These are phyloP conservation scores for Spheniscus mendiculus DNA, from an alignment of 2,113 vertebrate species.

Conservation along the genomic window DNA sequence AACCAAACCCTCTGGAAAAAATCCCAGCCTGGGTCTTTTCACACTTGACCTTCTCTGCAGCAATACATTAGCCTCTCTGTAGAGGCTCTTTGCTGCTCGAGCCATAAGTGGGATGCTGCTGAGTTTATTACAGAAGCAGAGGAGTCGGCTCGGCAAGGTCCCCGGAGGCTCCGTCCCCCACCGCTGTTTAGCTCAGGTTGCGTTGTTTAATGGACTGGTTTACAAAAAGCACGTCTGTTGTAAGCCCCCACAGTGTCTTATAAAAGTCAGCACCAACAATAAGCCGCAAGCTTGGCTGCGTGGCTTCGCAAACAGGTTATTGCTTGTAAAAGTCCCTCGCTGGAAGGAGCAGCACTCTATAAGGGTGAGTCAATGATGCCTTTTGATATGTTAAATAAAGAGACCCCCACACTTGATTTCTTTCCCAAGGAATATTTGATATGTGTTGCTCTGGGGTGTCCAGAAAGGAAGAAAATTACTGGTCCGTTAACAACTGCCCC, in stretches of 20 bases:
- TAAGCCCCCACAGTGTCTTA: neutral
- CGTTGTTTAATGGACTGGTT: conserved; percentile 49
- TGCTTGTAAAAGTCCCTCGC: conserved; percentile 18
- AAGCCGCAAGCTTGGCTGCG: neutral
- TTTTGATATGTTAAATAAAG: neutral
- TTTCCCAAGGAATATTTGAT: conserved; percentile 32
- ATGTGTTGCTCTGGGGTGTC: conserved; percentile 33
- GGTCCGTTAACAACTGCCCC: conserved; percentile 39
- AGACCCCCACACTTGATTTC: neutral
- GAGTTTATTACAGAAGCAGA: conserved; percentile 8
- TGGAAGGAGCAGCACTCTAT: neutral
- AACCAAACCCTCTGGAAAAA: neutral
- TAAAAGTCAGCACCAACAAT: conserved; percentile 13
- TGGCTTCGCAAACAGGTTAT: neutral
- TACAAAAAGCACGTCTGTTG: neutral
- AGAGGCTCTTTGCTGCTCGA: neutral
- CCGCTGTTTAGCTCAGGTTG: neutral
- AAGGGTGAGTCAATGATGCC: neutral
- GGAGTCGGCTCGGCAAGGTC: neutral
- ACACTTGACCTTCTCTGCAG: neutral
- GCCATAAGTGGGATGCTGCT: neutral
- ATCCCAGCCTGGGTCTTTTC: neutral
- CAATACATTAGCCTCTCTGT: neutral
- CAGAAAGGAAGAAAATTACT: conserved; percentile 46
- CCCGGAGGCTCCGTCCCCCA: neutral